Evolutionary conservation across 1,140 invertebrate genomes (phyloP), one percentile per base, ranked within the genome.

Genomic region (Latrodectus geometricus): DNA sequence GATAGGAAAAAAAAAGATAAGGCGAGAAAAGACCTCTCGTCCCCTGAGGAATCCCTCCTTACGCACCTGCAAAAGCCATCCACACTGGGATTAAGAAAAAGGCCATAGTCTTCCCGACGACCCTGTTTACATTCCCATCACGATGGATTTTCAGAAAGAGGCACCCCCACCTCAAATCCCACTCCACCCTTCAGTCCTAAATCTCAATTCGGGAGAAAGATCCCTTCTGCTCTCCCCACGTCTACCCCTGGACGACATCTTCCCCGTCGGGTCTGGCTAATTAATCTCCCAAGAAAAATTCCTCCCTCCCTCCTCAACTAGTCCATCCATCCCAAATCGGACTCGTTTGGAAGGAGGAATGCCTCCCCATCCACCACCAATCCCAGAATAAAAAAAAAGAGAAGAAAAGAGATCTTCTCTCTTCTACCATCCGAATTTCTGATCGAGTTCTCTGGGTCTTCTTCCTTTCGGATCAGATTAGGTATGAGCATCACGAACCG

Each of bases 51-150:
- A n/a, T n/a, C 50, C 48, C 35, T 35, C 35, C 79, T 35, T 61
- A 49, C 23, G 69, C 79, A 82, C 79, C 79, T 82, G 79, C 79
- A 82, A 73, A 82, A 35, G 23, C 79, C 76, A 78, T 78, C 35
- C 76, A 12, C 78, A 23, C 17, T n/a, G 49, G 61, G 79, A 82
- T 82, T 82, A 82, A 82, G 69, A 48, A 73, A 73, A 11, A 17
- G 11, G 11, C 11, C 11, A 61, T 14, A 14, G 48, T 15, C 52
- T 15, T 56, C 56, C 52, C 23, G 50, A 17, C 52, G 50, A 68
- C 48, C 78, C 79, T 82, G 79, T 82, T 82, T 82, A 82, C 79
- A 82, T 82, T 82, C 79, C 69, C 79, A 73, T 82, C 79, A 82
- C 79, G 79, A 73, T 20, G 79, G 70, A 82, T 73, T 61, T 73